Percentiles rank a stretch among this genome's conserved stretches.
Conservation (phyloP, 2,113 vertebrate species). For the Indicator maculatus region DNA sequence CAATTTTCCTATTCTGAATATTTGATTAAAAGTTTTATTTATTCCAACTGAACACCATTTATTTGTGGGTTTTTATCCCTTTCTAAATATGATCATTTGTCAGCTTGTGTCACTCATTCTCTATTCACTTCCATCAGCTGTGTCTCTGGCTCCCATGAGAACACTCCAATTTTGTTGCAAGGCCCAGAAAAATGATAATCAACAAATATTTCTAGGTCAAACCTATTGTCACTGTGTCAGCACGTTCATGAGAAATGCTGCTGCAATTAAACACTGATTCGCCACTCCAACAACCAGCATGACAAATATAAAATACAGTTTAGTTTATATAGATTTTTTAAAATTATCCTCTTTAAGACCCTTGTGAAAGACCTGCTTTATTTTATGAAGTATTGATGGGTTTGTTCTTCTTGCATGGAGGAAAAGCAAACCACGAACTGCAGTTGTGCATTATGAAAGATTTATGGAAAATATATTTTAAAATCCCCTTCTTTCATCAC, state of each 20-base stretch:
- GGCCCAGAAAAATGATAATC: conserved; percentile 37
- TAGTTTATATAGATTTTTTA: neutral
- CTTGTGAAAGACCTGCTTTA: neutral
- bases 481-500: no score
- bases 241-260: neutral
- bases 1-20: neutral
- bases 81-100: neutral
- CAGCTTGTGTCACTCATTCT: conserved; percentile 18
- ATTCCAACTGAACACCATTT: neutral
- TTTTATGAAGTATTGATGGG: no score
- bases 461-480: no score
- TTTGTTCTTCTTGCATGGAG: no score
- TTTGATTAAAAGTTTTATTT: conserved; percentile 17
- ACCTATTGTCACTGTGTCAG: conserved; percentile 30
- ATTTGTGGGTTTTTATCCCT: neutral
- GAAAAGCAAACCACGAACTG: no score
- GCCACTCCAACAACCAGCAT: conserved; percentile 25
- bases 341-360: neutral
- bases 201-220: conserved; percentile 57
- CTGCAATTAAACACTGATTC: conserved; percentile 44
- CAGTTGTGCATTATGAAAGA: no score
- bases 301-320: conserved; percentile 12
- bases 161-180: conserved; percentile 24
- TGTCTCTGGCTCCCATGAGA: conserved; percentile 10
- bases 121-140: conserved; percentile 32